Percentiles rank a stretch among this genome's conserved stretches.
phyloP scores from a whole-genome alignment of 1,140 invertebrate genomes.

The Plectrocnemia conspersa region DNA sequence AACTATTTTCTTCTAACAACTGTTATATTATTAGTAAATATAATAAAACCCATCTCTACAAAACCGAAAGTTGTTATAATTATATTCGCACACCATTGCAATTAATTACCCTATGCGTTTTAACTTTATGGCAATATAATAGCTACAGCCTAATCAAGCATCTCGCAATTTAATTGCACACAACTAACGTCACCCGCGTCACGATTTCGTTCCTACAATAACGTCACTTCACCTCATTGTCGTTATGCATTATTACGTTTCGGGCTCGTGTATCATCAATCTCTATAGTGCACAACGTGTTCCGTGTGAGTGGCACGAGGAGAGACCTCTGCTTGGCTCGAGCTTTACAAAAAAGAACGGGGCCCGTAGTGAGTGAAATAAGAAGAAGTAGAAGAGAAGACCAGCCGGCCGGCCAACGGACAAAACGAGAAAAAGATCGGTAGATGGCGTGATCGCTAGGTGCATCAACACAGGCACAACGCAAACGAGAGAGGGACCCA shows the following conservation, averaged over 20 bases:
- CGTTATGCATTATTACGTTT: too few relatives aligned
- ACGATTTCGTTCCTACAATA: constrained; percentile 9
- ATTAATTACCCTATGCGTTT: too few relatives aligned
- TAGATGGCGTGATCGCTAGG: constrained; percentile 34
- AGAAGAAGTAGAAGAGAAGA: constrained; percentile 15
- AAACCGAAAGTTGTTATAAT: too few relatives aligned
- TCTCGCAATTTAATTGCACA: too few relatives aligned
- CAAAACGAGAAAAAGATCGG: constrained; percentile 20
- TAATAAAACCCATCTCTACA: too few relatives aligned
- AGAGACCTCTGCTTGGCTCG: neutral
- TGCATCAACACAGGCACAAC: constrained; percentile 21
- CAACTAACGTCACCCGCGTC: too few relatives aligned
- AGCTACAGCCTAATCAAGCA: too few relatives aligned
- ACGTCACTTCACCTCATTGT: constrained; percentile 9
- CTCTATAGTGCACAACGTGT: constrained; percentile 4
- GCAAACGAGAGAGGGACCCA: too few relatives aligned
- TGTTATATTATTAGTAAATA: too few relatives aligned
- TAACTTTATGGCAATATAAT: too few relatives aligned
- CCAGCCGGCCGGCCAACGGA: constrained; percentile 1
- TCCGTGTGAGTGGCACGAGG: neutral
- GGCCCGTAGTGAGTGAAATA: constrained; percentile 15
- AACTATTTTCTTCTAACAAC: too few relatives aligned
- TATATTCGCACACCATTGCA: too few relatives aligned
- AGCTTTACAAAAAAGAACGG: constrained; percentile 12
- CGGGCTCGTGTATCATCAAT: constrained; percentile 11